Evolutionary conservation across 2,113 vertebrate genomes (phyloP), one percentile per base, ranked within the genome.

Genomic region (Onychostoma macrolepis): DNA sequence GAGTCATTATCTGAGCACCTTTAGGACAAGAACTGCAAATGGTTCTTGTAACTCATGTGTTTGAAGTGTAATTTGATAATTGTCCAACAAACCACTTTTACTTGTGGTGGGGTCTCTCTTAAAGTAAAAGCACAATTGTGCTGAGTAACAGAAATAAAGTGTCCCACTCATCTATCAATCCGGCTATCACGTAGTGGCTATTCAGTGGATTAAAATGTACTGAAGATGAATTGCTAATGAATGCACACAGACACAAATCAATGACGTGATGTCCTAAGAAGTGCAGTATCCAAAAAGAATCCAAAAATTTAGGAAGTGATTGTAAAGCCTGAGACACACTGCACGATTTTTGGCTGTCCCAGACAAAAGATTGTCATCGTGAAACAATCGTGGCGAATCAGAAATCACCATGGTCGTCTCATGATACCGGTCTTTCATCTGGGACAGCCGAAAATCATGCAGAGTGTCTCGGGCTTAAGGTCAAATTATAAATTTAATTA

Each of bases 201-300:
- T 50, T 67, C 43, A 45, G 33, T 67, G 38, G n/a, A 82, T 82
- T 82, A 30, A 82, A 82, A 43, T 30, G 58, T 82, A 45, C 26
- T 82, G 41, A 67, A 45, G 79, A 84, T 65, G 38, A 43, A 88
- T 80, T 87, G 17, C 30, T 58, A 41, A 36, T 84, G 67, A 50
- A 71, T 56, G 30, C 21, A 1, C 10, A 72, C 11, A 26, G 45
- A 26, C 13, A 72, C 67, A 72, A 74, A 58, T 58, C 30, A 19
- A 30, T 56, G 67, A 56, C 21, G 15, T n/a, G 19, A 69, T 2
- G 30, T 1, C 28, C 30, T 58, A 24, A 80, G 21, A 48, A 28
- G 58, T 28, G 11, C 48, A 56, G 21, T 58, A 8, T 74, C 45
- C 48, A 48, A 61, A n/a, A 21, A 24, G 24, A 58, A 48, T 48